These are phyloP conservation scores for Poecilia velifera DNA, from an alignment of 2,797 vertebrate species.

Conservation along the genomic window DNA sequence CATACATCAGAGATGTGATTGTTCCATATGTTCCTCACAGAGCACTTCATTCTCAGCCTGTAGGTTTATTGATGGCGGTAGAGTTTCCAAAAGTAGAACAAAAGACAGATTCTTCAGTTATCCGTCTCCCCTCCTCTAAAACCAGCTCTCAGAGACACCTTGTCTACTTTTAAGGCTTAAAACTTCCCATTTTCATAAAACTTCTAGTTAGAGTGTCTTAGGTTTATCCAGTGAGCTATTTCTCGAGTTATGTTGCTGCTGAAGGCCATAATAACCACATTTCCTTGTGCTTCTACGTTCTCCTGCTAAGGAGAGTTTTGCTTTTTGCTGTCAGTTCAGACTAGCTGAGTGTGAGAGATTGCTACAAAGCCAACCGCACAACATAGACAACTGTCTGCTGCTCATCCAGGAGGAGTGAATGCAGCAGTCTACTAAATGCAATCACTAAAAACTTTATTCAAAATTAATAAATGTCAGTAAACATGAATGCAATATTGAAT, in stretches of 20 bases:
- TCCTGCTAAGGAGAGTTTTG: neutral
- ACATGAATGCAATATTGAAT: neutral
- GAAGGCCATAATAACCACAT: neutral
- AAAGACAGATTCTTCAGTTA: neutral
- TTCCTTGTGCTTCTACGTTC: neutral
- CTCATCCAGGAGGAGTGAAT: neutral
- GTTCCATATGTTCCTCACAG: neutral
- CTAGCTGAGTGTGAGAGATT: neutral
- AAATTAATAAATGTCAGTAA: neutral
- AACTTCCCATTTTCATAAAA: neutral
- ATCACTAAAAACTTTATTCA: neutral
- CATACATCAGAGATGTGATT: neutral
- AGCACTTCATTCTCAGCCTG: neutral
- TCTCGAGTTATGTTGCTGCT: neutral
- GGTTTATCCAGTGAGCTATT: neutral
- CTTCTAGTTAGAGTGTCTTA: neutral
- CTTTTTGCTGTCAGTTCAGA: neutral
- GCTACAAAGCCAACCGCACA: neutral
- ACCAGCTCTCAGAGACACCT: neutral
- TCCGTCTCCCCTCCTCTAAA: neutral
- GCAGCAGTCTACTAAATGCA: neutral
- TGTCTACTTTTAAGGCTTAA: neutral
- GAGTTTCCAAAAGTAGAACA: neutral
- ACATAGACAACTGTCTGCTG: neutral
- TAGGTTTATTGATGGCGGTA: neutral